A percentile compares a stretch with the other conserved stretches of the same genome.
These are phyloP conservation scores for Drosophila nebulosa DNA, from an alignment of 1,140 invertebrate genomes.

Conservation along the genomic window DNA sequence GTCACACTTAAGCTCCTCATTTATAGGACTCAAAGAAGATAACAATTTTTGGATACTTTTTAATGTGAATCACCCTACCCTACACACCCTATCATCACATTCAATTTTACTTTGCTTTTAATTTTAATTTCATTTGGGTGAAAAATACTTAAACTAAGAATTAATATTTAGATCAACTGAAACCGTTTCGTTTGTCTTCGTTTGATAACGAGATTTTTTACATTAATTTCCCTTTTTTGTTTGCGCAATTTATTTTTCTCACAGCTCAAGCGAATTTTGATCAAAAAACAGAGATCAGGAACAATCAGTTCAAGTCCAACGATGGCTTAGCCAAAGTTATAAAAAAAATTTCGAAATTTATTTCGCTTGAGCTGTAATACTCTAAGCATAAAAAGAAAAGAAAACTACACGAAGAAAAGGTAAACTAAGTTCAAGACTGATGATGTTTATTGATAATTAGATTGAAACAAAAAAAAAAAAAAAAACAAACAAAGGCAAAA, in stretches of 20 bases:
- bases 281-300: slow-evolving; percentile 13
- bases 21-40: slow-evolving; percentile 1
- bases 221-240: background rate
- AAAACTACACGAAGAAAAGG: slow-evolving; percentile 27
- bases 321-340: background rate
- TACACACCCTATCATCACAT: background rate
- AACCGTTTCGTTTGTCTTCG: too few relatives aligned
- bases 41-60: background rate
- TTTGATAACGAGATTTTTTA: background rate
- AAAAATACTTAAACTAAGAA: background rate
- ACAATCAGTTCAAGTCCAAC: background rate
- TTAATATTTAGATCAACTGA: background rate
- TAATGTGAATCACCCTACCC: background rate
- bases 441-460: slow-evolving; percentile 79
- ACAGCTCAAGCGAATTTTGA: background rate
- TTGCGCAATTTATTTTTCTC: background rate
- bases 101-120: background rate
- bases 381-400: slow-evolving; percentile 11
- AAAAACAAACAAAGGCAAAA: slow-evolving; percentile 21
- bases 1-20: slow-evolving; percentile 2
- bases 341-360: background rate
- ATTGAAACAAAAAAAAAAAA: slow-evolving; percentile 34
- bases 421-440: slow-evolving; percentile 80
- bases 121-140: background rate
- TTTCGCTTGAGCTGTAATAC: slow-evolving; percentile 11